Base-by-base conservation (phyloP, 2,888 invertebrate genomes). In the Tachina fera region DNA sequence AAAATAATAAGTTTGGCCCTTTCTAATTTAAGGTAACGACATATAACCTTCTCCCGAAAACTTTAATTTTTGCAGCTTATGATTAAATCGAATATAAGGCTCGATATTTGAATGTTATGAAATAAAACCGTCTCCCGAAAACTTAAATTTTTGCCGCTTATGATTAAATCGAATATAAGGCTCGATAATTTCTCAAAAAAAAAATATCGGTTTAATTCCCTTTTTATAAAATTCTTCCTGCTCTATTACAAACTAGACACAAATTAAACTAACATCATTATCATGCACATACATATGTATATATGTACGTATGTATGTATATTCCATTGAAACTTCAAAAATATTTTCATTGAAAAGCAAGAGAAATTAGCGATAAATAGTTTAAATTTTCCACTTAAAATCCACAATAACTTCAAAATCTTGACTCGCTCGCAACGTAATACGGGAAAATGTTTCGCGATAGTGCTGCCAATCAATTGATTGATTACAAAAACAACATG, bases 391-490 rank as follows among this genome's bases (percentile, higher is more conserved):
- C 43, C 1, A 43, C 4, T 19, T 16, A 13, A 56, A 53, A 19
- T 9, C 31, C 31, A 4, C 9, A 45, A 65, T 19, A 16, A 43
- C 11, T 61, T 8, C 39, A 9, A 41, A 43, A 1, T 1, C 11
- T 19, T 8, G 5, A 19, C 16, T 3, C 16, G 10, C 14, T n/a
- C 8, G 3, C 53, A 31, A n/a, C 41, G 16, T 13, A 11, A 10
- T 9, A 2, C 3, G 43, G 31, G 53, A 70, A 16, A 41, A 85
- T 85, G 84, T 74, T 43, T 31, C 94, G 95, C 84, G 95, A 95
- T 88, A 94, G 95, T 53, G 94, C 95, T 11, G 88, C 94, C 22
- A 94, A 95, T 88, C 96, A 96, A 91, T 93, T 96, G 71, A 93
- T 94, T 81, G 93, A 94, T 83, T 95, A 93, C 92, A 95, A 94